Evolutionary conservation across 30 jellyfish, hydroid and myxozoan species (phyloP).

Genomic region (Sanderia malayensis): DNA sequence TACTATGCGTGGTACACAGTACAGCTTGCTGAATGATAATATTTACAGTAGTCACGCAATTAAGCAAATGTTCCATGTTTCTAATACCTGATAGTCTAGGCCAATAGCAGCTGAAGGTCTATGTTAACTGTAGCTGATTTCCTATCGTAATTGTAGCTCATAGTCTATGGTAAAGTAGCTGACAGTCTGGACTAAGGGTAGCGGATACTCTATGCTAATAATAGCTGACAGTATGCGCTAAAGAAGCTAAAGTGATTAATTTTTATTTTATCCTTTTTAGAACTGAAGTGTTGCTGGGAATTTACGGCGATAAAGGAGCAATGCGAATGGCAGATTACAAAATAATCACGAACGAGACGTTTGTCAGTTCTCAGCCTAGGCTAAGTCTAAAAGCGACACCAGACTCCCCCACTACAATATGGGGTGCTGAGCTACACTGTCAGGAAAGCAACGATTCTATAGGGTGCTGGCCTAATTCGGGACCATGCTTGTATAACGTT

Average conservation of each 20-base stretch:
- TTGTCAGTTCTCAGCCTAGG: slow-evolving; percentile 41
- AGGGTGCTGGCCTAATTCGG: slow-evolving; percentile 97
- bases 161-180: too few relatives aligned
- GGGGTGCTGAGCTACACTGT: slow-evolving; percentile 94
- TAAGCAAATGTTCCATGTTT: too few relatives aligned
- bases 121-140: too few relatives aligned
- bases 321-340: slow-evolving; percentile 92
- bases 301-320: slow-evolving; percentile 89
- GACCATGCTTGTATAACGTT: slow-evolving; percentile 95
- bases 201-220: too few relatives aligned
- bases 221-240: too few relatives aligned
- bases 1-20: too few relatives aligned
- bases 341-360: slow-evolving; percentile 66
- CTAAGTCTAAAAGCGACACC: slow-evolving; percentile 24
- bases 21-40: too few relatives aligned
- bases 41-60: too few relatives aligned
- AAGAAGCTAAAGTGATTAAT: background rate
- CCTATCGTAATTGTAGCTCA: too few relatives aligned
- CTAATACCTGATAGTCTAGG: too few relatives aligned
- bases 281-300: slow-evolving; percentile 82
- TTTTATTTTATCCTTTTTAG: slow-evolving; percentile 13
- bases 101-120: too few relatives aligned
- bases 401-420: slow-evolving; percentile 66
- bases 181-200: too few relatives aligned
- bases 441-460: slow-evolving; percentile 65